Conservation (phyloP, 2,113 vertebrate genomes). For the Rhegmatorhina hoffmannsi region DNA sequence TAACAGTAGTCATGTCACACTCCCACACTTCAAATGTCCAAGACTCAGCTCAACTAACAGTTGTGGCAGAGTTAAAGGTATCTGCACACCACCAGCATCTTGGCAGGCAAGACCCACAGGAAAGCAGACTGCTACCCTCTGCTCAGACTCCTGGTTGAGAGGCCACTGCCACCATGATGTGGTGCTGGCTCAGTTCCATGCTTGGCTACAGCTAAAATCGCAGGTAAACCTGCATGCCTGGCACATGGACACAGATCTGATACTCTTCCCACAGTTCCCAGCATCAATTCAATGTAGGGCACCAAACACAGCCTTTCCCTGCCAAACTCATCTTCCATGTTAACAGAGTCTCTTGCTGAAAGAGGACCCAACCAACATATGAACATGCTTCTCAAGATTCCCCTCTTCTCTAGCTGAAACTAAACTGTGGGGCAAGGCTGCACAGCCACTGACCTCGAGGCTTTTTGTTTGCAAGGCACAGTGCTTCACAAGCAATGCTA, state of each 20-base stretch:
- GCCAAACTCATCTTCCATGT: neutral
- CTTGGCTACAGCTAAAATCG: neutral
- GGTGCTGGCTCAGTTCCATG: neutral
- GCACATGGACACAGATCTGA: neutral
- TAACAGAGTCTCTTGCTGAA: neutral
- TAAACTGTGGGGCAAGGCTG: neutral
- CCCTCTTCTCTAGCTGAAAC: neutral
- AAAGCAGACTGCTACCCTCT: neutral
- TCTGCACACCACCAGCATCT: neutral
- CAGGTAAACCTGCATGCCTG: neutral
- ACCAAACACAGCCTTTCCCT: neutral
- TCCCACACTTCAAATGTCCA: neutral
- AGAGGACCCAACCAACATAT: accelerated
- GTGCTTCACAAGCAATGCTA: neutral
- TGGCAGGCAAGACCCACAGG: accelerated
- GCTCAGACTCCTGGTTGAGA: neutral
- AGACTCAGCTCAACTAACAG: neutral
- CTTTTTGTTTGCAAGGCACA: neutral
- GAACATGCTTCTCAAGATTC: neutral
- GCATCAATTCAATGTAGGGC: accelerated
- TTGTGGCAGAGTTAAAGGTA: neutral
- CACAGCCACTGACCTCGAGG: neutral
- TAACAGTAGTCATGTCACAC: neutral
- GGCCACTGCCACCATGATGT: neutral
- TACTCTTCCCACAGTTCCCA: accelerated